A percentile compares a stretch with the other conserved stretches of the same genome.
These are phyloP conservation scores for Chironomus tepperi DNA, from an alignment of 1,140 invertebrate genomes.

Conservation along the genomic window DNA sequence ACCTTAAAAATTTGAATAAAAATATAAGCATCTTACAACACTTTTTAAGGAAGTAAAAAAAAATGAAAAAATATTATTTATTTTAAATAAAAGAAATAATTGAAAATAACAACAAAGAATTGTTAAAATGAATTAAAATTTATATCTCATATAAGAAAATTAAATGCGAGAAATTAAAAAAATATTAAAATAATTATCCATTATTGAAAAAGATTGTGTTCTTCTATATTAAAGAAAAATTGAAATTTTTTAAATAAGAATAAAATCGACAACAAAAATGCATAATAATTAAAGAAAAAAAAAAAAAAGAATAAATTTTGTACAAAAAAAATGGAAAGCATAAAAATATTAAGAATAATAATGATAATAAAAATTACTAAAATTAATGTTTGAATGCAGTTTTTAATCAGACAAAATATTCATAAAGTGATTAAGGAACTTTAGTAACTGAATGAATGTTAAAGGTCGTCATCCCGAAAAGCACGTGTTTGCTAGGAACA, in stretches of 20 bases:
- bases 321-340: not conserved
- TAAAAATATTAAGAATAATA: not conserved
- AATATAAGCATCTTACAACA: constrained; percentile 4
- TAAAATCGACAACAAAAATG: too few species aligned
- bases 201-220: constrained; percentile 14
- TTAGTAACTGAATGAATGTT: too few species aligned
- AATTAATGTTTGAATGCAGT: too few species aligned
- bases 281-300: not conserved
- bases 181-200: constrained; percentile 24
- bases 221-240: not conserved
- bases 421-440: too few species aligned
- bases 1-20: too few species aligned
- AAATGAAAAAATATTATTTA: constrained; percentile 2
- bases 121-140: constrained; percentile 30
- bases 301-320: not conserved
- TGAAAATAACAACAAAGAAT: constrained; percentile 27
- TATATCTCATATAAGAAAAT: constrained; percentile 25
- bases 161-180: constrained; percentile 27
- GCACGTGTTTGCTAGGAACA: too few species aligned
- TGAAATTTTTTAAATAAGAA: too few species aligned
- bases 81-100: constrained; percentile 22
- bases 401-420: too few species aligned
- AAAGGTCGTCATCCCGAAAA: too few species aligned
- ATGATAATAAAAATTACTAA: too few species aligned
- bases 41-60: not conserved